Conservation (phyloP, 2,797 vertebrate genomes). For the Apodemus agrarius region DNA sequence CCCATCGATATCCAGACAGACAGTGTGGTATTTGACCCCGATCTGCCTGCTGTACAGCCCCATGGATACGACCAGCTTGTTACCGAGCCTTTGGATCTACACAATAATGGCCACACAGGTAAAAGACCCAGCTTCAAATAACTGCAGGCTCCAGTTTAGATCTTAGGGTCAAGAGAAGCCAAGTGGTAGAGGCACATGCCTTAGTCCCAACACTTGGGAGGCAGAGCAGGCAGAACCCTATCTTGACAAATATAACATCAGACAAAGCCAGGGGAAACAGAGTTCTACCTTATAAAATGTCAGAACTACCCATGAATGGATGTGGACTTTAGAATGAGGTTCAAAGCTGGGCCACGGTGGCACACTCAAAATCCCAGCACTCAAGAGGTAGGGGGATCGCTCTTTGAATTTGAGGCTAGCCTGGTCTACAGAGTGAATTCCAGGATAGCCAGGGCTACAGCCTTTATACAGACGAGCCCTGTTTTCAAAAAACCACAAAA, state of each 20-base stretch:
- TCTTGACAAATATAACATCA: neutral
- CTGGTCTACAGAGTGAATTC: neutral
- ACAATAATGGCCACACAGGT: constrained; percentile 96
- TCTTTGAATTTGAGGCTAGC: neutral
- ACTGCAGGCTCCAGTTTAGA: neutral
- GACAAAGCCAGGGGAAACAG: neutral
- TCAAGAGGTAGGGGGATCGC: neutral
- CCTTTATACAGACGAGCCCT: neutral
- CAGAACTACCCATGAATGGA: neutral
- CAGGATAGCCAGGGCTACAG: neutral
- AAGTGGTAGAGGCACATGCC: neutral
- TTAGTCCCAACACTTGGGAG: neutral
- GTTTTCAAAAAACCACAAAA: neutral
- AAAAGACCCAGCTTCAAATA: constrained; percentile 50
- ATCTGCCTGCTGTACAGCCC: constrained; percentile 86
- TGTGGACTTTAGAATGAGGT: neutral
- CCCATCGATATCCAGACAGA: constrained; percentile 90
- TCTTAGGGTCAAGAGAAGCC: neutral
- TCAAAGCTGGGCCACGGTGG: neutral
- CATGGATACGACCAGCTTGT: constrained; percentile 89
- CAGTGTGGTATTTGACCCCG: constrained; percentile 86
- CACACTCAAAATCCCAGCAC: neutral
- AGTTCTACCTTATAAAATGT: neutral
- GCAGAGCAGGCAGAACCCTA: neutral
- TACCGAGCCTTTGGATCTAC: constrained; percentile 85